Base-by-base conservation (phyloP, 2,797 vertebrate genomes). In the Otolemur crassicaudatus region DNA sequence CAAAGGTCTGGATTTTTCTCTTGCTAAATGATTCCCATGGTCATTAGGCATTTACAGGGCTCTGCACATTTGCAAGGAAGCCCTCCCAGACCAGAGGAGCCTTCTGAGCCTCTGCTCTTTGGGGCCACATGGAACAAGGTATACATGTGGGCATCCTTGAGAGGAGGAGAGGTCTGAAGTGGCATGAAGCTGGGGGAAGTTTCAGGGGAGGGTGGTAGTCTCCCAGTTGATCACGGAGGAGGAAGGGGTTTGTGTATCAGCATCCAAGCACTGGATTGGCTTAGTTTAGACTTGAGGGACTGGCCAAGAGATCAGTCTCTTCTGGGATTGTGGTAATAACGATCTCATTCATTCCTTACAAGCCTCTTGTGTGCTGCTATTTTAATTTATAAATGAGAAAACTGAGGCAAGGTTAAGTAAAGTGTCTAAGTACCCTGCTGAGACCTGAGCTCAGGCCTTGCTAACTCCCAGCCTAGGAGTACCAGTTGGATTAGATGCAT, bases 1-100 rank as follows among this genome's bases (percentile, higher is more conserved):
- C 96, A 97, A 29, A 97, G 53, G 95, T 95, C 95, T 96, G 89
- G 85, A 81, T 96, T 98, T 97, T 97, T 94, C 96, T 61, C 82
- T 96, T 93, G 92, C 97, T 97, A 94, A 96, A 96, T n/a, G 49
- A 95, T 97, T 97, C 89, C 76, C 77, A 40, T 73, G 79, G 53
- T 81, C 89, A 43, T 81, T 77, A 80, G 87, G 61, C 67, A 53
- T 65, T 87, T 0, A 1, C 31, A 40, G 81, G n/a, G 46, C 58
- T 92, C 94, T 75, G 22, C 8, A 17, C 29, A 60, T 20, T 86
- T 84, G 85, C 70, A 72, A 83, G 77, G 75, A 65, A 69, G 43
- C 65, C 31, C 46, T 70, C 61, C 58, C 25, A 73, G 86, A 46
- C 31, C 19, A 20, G 70, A 95, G 75, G 92, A 77, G 31, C 20